Base-by-base conservation (phyloP, 1,140 invertebrate species). In the Anadara kagoshimensis region DNA sequence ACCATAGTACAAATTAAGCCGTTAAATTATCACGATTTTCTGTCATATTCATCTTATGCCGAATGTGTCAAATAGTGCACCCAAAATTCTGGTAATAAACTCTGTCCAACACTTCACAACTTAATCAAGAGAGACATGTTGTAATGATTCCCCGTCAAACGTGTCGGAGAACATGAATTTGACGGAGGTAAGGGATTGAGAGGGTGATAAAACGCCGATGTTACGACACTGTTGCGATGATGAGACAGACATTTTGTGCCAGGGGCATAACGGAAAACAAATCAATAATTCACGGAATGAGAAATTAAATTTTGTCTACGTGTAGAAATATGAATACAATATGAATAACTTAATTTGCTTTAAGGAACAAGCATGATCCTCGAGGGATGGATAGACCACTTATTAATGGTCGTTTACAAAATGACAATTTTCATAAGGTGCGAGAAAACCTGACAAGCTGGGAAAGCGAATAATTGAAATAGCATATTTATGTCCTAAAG, bases 281-380 rank as follows among this genome's bases (percentile, higher is more conserved):
- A 69, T 59, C 58, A 69, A 69, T 62, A 44, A 47, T 61, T 69
- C 57, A 69, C 67, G 53, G 59, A 20, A 58, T 24, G 47, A 26
- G 47, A 69, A 59, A 64, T 64, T 26, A 64, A 64, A 49, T 49
- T 14, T 49, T 24, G 20, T 62, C n/a, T 22, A 62, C 18, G 59
- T 22, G 43, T 26, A 62, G 43, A 62, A 47, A 62, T 58, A 62
- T 62, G 67, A 69, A 69, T 53, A 69, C 59, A 59, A 69, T 69
- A 69, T 59, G 66, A 69, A 69, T 69, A 69, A 69, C 56, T 62
- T 69, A 69, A 69, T 69, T 69, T 69, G 67, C 53, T 29, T 29
- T 41, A 41, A 29, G 43, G 57, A 59, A 41, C 43, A 29, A 29
- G n/a, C 36, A 26, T 36, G 57, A 41, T 29, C 57, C 57, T n/a